Conservation (phyloP, 2,113 vertebrate species). For the Meriones unguiculatus region DNA sequence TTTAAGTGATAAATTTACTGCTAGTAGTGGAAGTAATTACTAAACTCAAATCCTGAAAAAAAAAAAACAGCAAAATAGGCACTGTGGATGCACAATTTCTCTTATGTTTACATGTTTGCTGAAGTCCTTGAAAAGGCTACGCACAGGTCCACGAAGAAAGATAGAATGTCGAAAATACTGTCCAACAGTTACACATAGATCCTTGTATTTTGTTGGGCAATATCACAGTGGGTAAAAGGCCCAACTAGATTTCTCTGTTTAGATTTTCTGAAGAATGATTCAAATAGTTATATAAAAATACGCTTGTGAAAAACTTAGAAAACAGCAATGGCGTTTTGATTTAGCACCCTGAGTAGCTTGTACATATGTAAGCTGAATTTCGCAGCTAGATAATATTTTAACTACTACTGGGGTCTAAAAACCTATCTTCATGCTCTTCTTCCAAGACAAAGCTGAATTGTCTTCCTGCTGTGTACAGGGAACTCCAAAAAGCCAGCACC, state of each 20-base stretch:
- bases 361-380: not conserved
- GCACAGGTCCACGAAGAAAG: not conserved
- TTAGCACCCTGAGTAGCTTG: not conserved
- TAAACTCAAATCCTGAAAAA: not conserved
- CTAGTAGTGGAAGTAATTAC: not conserved
- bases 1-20: not conserved
- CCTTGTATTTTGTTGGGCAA: too few species aligned
- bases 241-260: not conserved
- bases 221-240: too few species aligned
- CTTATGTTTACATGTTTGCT: not conserved
- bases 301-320: not conserved
- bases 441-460: not conserved
- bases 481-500: not conserved
- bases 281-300: not conserved
- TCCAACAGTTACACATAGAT: too few species aligned
- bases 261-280: not conserved
- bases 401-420: not conserved
- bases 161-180: too few species aligned
- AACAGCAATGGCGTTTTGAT: not conserved
- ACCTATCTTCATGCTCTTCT: too few species aligned
- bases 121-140: not conserved
- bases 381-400: not conserved
- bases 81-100: not conserved
- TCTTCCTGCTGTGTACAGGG: not conserved
- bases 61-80: not conserved